Conservation (phyloP, 2,888 invertebrate species). For the Trilocha varians region DNA sequence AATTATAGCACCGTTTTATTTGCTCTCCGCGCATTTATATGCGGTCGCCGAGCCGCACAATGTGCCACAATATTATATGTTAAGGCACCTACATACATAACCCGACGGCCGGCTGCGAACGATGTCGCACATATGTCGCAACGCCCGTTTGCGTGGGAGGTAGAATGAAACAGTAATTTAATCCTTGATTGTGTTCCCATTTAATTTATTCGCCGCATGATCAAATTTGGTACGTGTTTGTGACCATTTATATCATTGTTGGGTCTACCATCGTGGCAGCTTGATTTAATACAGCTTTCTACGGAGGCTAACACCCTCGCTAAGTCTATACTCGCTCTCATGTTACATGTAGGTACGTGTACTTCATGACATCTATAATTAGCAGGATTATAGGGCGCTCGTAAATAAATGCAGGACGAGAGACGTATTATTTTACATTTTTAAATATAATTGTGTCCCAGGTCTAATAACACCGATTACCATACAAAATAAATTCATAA, state of each 20-base stretch:
- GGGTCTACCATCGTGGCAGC: slow-evolving; percentile 27
- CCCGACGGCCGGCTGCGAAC: slow-evolving; percentile 30
- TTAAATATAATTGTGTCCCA: slow-evolving; percentile 23
- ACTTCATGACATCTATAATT: slow-evolving; percentile 19
- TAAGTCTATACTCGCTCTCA: slow-evolving; percentile 26
- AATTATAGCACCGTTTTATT: slow-evolving; percentile 74
- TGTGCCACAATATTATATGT: slow-evolving; percentile 66
- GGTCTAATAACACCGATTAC: slow-evolving; percentile 25
- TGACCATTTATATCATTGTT: slow-evolving; percentile 58
- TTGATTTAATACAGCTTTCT: slow-evolving; percentile 41
- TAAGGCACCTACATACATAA: slow-evolving; percentile 57
- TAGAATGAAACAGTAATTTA: slow-evolving; percentile 68
- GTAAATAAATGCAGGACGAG: slow-evolving; percentile 23
- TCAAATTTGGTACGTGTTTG: slow-evolving; percentile 67
- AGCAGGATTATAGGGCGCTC: slow-evolving; percentile 25
- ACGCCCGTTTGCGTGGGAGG: slow-evolving; percentile 57
- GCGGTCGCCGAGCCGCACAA: slow-evolving; percentile 63
- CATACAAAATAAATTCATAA: slow-evolving; percentile 30
- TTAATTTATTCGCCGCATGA: slow-evolving; percentile 67
- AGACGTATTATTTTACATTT: slow-evolving; percentile 15
- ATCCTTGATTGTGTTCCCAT: slow-evolving; percentile 69
- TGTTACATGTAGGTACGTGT: slow-evolving; percentile 17
- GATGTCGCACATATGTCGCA: slow-evolving; percentile 60
- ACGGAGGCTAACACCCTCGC: slow-evolving; percentile 23
- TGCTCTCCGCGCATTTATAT: slow-evolving; percentile 71